Evolutionary conservation across 1,140 invertebrate species (phyloP).

Genomic region (Stegodyphus dumicola): DNA sequence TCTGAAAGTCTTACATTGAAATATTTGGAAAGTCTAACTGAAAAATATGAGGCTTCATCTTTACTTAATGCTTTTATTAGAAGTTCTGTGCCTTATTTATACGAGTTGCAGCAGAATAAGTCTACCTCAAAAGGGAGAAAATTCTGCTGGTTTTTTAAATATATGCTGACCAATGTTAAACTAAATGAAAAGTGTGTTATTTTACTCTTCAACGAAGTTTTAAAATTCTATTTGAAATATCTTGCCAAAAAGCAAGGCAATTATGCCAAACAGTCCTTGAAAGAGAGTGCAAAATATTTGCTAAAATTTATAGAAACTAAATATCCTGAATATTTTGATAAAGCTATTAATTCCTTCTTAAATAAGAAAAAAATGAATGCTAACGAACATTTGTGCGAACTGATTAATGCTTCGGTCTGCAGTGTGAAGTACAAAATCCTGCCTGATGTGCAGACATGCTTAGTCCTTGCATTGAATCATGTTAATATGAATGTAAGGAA

Average conservation of each 20-base stretch:
- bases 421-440: constrained; percentile 24
- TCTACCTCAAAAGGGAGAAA: not conserved
- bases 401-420: constrained; percentile 40
- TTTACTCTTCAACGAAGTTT: not conserved
- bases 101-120: too few species aligned
- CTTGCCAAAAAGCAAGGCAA: not conserved
- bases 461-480: constrained; percentile 60
- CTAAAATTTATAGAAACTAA: constrained; percentile 29
- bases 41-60: too few species aligned
- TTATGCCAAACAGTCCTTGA: not conserved
- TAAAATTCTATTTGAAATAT: not conserved
- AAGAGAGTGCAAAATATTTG: not conserved
- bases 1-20: not conserved
- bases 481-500: constrained; percentile 17
- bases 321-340: constrained; percentile 60
- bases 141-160: not conserved
- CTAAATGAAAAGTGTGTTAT: constrained; percentile 5
- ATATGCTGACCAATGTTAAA: not conserved
- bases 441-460: not conserved
- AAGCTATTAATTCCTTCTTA: constrained; percentile 36
- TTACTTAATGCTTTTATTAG: too few species aligned
- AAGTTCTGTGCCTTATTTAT: too few species aligned
- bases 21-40: too few species aligned
- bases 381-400: not conserved
- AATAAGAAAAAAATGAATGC: not conserved